These are phyloP conservation scores for Ariopsis seemanni DNA, from an alignment of 2,113 vertebrate species.

Conservation along the genomic window DNA sequence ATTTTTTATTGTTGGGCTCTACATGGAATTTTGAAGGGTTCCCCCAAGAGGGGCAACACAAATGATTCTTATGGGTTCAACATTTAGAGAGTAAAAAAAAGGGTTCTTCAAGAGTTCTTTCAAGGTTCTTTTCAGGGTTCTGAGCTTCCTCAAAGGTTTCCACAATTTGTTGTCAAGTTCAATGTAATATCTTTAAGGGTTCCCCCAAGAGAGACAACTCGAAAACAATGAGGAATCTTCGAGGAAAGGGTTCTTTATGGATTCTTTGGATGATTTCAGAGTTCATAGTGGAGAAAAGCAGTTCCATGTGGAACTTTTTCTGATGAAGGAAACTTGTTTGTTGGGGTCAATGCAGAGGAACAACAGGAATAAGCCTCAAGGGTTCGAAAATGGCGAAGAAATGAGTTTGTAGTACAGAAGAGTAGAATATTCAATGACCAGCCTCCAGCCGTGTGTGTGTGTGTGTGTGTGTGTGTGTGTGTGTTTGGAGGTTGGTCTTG, in stretches of 20 bases:
- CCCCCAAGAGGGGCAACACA: not conserved
- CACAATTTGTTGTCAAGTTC: not conserved
- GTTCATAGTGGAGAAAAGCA: not conserved
- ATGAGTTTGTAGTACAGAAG: not conserved
- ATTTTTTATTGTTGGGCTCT: too few relatives aligned
- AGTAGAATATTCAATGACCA: not conserved
- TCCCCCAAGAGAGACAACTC: not conserved
- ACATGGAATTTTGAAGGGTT: not conserved
- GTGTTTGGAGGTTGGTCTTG: not conserved
- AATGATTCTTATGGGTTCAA: not conserved
- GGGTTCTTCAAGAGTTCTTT: not conserved
- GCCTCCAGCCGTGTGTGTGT: slow-evolving; percentile 9
- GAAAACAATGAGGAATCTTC: not conserved
- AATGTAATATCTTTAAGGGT: not conserved
- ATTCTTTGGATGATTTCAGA: not conserved
- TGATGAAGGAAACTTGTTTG: not conserved
- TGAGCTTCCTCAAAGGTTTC: not conserved
- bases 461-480: slow-evolving; percentile 15
- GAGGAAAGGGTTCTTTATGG: not conserved
- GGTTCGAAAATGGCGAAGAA: not conserved
- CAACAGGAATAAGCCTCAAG: not conserved
- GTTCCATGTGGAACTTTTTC: not conserved
- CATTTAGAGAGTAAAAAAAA: not conserved
- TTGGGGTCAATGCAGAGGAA: not conserved
- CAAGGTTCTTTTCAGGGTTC: not conserved